A percentile compares a stretch with the other conserved stretches of the same genome.
Conservation (phyloP, 2,113 vertebrate species). For the Scalopus aquaticus region DNA sequence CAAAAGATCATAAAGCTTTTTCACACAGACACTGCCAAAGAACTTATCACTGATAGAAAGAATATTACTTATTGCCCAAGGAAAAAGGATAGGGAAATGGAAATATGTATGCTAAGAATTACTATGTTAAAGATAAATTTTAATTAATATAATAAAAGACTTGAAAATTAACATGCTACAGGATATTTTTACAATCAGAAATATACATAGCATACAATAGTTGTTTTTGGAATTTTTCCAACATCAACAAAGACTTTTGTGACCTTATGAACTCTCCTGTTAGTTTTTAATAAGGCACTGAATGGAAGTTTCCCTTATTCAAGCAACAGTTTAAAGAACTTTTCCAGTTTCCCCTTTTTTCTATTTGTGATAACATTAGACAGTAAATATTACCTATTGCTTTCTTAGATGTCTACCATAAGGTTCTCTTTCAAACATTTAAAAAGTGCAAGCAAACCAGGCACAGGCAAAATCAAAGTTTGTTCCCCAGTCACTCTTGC, state of each 20-base stretch:
- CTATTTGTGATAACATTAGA: not conserved
- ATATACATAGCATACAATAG: not conserved
- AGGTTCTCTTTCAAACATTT: not conserved
- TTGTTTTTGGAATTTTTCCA: not conserved
- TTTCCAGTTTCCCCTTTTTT: not conserved
- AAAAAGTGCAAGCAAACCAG: not conserved
- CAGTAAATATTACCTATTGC: too few relatives aligned
- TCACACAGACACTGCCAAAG: not conserved
- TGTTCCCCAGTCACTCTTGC: not conserved
- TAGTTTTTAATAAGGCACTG: not conserved
- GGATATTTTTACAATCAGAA: not conserved
- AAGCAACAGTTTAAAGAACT: not conserved
- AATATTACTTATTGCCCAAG: not conserved
- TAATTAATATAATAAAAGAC: not conserved
- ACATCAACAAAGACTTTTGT: not conserved
- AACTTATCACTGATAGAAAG: not conserved
- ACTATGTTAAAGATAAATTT: not conserved
- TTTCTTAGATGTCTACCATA: not conserved
- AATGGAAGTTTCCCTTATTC: not conserved
- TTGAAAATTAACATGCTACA: not conserved
- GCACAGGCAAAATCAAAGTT: not conserved
- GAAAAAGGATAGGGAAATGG: not conserved
- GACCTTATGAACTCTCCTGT: not conserved
- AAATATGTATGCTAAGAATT: not conserved
- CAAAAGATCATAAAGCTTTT: not conserved